Evolutionary conservation across 2,113 vertebrate species (phyloP), one percentile per base, ranked within the genome.

Genomic region (Arothron firmamentum): DNA sequence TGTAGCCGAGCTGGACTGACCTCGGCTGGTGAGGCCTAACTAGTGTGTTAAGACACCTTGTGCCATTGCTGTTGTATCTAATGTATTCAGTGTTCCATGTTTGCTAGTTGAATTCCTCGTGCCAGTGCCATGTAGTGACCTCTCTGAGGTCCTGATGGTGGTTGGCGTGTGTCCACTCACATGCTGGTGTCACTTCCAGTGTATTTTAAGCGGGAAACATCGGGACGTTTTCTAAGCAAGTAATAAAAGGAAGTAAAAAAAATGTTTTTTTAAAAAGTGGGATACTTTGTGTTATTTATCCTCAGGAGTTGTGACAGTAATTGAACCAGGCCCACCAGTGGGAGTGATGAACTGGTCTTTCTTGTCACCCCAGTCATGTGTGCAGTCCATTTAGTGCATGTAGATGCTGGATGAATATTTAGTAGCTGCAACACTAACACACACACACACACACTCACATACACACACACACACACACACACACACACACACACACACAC

Each of bases 341-440:
- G 16, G 9, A 49, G n/a, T 8, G n/a, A 10, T 49, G 1, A 15
- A 53, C 13, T 9, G 5, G 6, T 10, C 46, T 15, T 42, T 34
- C n/a, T 13, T 25, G 15, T 21, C 18, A 34, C 17, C 52, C 23
- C 15, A 49, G 19, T 52, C 46, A 23, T 16, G 16, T 9, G 25
- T 43, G 43, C 18, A 53, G 53, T 50, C 20, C 54, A 13, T 66
- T 62, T 53, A 34, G 17, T 23, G 18, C 23, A 67, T 66, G 31
- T 45, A 45, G 53, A 51, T 50, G 49, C 12, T 19, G 7, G 50
- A 72, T 71, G 68, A 77, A 77, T 77, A 77, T 64, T 68, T 65
- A 75, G 23, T 31, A 67, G 62, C 15, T 16, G 11, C 20, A 18
- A 11, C 20, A 5, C 25, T 9, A n/a, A n/a, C n/a, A n/a, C n/a